Conservation (phyloP, 2,113 vertebrate genomes). For the Paramormyrops kingsleyae region DNA sequence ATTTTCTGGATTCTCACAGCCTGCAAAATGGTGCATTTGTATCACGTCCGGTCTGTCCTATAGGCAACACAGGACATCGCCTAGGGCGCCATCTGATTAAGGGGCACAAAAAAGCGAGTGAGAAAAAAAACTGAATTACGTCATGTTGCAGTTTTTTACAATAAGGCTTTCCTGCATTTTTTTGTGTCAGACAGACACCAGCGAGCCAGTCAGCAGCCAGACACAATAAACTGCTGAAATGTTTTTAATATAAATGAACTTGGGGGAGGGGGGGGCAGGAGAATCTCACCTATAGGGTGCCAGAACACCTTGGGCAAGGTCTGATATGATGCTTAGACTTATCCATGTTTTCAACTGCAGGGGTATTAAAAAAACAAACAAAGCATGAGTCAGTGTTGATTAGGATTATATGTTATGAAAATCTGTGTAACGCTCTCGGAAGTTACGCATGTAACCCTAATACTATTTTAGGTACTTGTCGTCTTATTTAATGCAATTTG, state of each 20-base stretch:
- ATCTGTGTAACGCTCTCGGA: not conserved
- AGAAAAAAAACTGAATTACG: not conserved
- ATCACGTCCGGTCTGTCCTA: not conserved
- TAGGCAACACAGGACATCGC: not conserved
- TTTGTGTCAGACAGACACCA: not conserved
- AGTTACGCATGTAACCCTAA: not conserved
- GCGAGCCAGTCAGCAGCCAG: not conserved
- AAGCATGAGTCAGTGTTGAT: not conserved
- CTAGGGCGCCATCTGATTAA: not conserved
- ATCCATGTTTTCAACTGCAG: not conserved
- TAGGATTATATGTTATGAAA: not conserved
- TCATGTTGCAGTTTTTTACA: not conserved
- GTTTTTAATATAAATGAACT: not conserved
- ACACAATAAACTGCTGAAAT: not conserved
- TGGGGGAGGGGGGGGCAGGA: not conserved
- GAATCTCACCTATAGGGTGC: not conserved
- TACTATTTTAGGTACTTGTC: not conserved
- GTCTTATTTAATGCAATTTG: not conserved
- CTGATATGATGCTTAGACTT: not conserved
- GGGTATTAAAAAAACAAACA: not conserved
- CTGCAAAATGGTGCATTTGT: not conserved
- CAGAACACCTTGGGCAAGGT: not conserved
- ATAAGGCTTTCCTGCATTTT: not conserved
- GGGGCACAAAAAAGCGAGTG: not conserved
- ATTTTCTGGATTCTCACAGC: not conserved